phyloP scores from a whole-genome alignment of 1,140 invertebrate species.

The Zaprionus taronus region DNA sequence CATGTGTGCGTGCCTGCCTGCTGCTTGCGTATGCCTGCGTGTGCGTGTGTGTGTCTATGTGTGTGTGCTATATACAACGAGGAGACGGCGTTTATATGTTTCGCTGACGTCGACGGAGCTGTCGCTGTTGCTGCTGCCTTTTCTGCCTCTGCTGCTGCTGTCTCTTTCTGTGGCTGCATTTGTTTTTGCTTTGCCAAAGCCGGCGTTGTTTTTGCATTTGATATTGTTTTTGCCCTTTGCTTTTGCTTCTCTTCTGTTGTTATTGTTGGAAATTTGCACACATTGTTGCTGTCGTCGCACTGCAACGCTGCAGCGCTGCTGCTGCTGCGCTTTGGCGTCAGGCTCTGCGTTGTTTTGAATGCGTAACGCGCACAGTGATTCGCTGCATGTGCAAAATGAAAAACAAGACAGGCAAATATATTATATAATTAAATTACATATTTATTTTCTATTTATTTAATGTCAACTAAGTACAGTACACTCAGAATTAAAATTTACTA shows the following conservation, averaged over 20 bases:
- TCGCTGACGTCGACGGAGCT: conserved; percentile 25
- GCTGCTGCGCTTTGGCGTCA: neutral
- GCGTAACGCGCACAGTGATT: conserved; percentile 9
- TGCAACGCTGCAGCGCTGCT: neutral
- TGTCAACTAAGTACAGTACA: too few species aligned
- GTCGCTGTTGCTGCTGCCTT: conserved; percentile 26
- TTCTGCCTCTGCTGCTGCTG: conserved; percentile 29
- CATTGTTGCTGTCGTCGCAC: neutral
- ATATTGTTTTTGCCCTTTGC: conserved; percentile 23
- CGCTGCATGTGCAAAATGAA: neutral
- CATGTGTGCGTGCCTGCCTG: conserved; percentile 9
- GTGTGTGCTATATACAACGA: conserved; percentile 39
- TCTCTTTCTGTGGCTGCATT: conserved; percentile 65
- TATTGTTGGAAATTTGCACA: neutral
- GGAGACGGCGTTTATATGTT: conserved; percentile 51
- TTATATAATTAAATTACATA: too few species aligned
- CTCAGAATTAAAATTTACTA: too few species aligned
- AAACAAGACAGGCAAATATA: neutral
- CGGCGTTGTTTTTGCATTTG: conserved; percentile 56
- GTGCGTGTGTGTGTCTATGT: conserved; percentile 1
- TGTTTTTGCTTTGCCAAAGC: conserved; percentile 65
- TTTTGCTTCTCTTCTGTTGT: neutral
- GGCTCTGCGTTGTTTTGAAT: neutral
- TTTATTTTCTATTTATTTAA: too few species aligned
- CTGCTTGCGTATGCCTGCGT: conserved; percentile 5